Percentiles rank a stretch among this genome's conserved stretches.
Conservation (phyloP, 2,797 vertebrate species). For the Gymnopithys bicolor region DNA sequence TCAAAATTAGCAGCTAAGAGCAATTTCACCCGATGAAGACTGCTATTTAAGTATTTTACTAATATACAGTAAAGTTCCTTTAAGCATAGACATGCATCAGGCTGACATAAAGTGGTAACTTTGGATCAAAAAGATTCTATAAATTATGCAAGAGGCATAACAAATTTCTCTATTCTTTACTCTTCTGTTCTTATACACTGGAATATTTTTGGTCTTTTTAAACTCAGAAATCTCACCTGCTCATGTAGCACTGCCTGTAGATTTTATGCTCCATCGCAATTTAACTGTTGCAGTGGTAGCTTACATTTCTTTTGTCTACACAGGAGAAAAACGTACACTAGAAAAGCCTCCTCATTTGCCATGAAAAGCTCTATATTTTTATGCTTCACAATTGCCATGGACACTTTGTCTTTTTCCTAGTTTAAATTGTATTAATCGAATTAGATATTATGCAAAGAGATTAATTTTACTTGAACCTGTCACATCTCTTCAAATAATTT, state of each 20-base stretch:
- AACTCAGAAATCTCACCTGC: not conserved
- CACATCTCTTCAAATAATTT: not conserved
- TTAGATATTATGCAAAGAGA: not conserved
- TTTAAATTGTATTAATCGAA: not conserved
- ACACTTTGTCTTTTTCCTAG: not conserved
- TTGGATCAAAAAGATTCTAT: not conserved
- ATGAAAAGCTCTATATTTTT: not conserved
- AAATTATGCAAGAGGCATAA: not conserved
- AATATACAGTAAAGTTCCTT: not conserved
- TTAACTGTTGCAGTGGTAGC: not conserved
- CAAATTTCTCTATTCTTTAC: not conserved
- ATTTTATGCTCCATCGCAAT: not conserved
- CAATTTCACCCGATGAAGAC: not conserved
- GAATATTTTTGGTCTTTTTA: not conserved
- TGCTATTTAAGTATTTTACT: not conserved
- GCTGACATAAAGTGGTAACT: not conserved
- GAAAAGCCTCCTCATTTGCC: not conserved
- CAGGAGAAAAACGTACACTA: not conserved
- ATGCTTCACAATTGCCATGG: not conserved
- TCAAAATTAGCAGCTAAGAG: not conserved
- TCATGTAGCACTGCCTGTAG: not conserved
- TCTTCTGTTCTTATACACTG: not conserved
- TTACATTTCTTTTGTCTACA: not conserved
- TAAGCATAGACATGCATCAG: not conserved
- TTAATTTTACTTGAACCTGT: slow-evolving; percentile 8